Evolutionary conservation across 2,113 vertebrate species (phyloP).

Genomic region (Lepus timidus): DNA sequence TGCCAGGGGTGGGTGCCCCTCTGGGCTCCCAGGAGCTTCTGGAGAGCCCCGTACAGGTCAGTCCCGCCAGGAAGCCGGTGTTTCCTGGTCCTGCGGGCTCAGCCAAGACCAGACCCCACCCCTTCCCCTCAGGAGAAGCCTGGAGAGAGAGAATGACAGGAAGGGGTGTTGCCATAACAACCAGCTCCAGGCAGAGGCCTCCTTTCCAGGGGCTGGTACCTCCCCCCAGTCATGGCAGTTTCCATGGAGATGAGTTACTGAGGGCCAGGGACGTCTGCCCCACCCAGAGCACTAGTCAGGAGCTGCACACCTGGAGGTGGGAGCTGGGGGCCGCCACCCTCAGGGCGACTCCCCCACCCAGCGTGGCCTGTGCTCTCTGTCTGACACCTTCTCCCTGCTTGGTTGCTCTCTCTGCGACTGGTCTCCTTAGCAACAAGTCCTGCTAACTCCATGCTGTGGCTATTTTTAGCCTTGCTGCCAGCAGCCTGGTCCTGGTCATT

Average conservation of each 20-base stretch:
- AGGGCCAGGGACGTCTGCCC: conserved; percentile 70
- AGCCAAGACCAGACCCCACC: conserved; percentile 58
- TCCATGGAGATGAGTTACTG: conserved; percentile 82
- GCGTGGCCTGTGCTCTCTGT: conserved; percentile 53
- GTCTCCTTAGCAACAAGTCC: conserved; percentile 85
- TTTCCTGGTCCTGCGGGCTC: conserved; percentile 65
- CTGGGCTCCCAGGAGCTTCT: neutral
- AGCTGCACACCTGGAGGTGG: conserved; percentile 68
- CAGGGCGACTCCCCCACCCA: neutral
- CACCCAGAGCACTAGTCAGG: conserved; percentile 66
- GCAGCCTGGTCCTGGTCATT: conserved; percentile 74
- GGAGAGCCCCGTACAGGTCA: neutral
- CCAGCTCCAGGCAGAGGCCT: conserved; percentile 81
- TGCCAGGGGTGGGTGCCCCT: neutral
- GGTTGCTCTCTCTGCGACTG: conserved; percentile 53
- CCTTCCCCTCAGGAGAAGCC: conserved; percentile 69
- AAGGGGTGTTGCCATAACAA: conserved; percentile 83
- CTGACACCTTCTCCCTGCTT: conserved; percentile 46
- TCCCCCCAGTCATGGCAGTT: conserved; percentile 81
- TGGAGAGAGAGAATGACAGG: conserved; percentile 71
- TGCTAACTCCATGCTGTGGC: conserved; percentile 69
- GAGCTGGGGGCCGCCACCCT: conserved; percentile 59
- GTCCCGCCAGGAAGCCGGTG: conserved; percentile 50
- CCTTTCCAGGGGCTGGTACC: conserved; percentile 81
- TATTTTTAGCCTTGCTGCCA: conserved; percentile 82